Conservation (phyloP, 37 sponge, comb jelly and placozoan species). For the Eunapius fragilis region DNA sequence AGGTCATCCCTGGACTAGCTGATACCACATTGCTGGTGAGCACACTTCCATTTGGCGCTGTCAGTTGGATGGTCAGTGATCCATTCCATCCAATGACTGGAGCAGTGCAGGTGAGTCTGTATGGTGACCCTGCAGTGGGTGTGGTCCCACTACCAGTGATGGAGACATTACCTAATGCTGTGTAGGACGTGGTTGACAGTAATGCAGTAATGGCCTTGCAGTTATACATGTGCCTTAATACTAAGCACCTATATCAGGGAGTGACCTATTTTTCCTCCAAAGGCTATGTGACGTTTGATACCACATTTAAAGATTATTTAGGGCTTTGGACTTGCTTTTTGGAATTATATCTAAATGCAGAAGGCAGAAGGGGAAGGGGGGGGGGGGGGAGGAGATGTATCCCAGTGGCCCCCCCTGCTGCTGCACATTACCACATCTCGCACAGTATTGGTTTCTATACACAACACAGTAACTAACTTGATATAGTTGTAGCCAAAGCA, state of each 20-base stretch:
- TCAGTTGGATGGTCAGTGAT: slow-evolving; percentile 13
- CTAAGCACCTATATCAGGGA: not conserved
- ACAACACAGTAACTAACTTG: too few relatives aligned
- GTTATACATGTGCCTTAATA: not conserved
- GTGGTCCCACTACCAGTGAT: not conserved
- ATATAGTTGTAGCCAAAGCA: not conserved
- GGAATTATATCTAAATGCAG: too few relatives aligned
- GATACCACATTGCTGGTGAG: not conserved
- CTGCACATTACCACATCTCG: too few relatives aligned
- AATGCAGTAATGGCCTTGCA: too few relatives aligned
- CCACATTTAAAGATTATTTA: too few relatives aligned
- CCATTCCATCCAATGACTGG: slow-evolving; percentile 3
- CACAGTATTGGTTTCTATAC: too few relatives aligned
- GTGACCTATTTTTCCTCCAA: too few relatives aligned
- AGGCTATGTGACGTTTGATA: too few relatives aligned
- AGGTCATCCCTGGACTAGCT: not conserved
- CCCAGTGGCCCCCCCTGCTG: too few relatives aligned
- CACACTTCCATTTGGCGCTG: not conserved
- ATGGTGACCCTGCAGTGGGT: slow-evolving; percentile 31
- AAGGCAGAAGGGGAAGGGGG: too few relatives aligned
- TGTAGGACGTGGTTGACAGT: not conserved
- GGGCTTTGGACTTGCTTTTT: too few relatives aligned
- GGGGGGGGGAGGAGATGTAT: too few relatives aligned
- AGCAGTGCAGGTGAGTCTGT: slow-evolving; percentile 26
- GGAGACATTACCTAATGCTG: not conserved